Evolutionary conservation across 2,888 invertebrate species (phyloP).

Genomic region (Sminthurinus aureus): DNA sequence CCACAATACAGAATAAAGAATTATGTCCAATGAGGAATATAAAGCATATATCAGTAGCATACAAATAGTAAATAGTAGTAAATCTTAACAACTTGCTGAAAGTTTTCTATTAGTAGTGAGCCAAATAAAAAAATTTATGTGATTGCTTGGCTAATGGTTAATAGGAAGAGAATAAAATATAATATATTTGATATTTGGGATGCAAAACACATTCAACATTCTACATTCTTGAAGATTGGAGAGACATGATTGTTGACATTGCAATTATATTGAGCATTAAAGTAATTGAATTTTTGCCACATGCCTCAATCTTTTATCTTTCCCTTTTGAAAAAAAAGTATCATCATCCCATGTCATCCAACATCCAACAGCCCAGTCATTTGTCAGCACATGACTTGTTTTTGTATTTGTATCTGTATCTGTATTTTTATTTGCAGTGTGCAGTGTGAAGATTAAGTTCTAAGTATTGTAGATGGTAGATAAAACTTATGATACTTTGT

Average conservation of each 20-base stretch:
- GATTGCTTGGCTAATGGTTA: not conserved
- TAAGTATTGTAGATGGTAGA: too few relatives aligned
- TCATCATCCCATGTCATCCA: not conserved
- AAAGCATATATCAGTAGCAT: too few relatives aligned
- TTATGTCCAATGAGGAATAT: too few relatives aligned
- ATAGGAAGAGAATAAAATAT: not conserved
- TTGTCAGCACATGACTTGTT: not conserved
- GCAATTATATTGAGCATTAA: constrained; percentile 11
- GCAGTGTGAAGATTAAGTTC: not conserved
- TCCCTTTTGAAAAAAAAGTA: not conserved
- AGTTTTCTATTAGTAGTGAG: not conserved
- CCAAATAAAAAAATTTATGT: not conserved
- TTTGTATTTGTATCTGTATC: not conserved
- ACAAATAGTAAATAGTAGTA: not conserved
- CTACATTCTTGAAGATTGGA: not conserved
- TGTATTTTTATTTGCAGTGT: too few relatives aligned
- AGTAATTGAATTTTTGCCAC: not conserved
- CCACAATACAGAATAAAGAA: too few relatives aligned
- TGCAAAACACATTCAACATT: not conserved
- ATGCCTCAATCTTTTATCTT: not conserved
- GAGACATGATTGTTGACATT: constrained; percentile 9
- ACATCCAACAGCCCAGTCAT: not conserved
- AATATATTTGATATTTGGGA: not conserved
- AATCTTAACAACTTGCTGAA: not conserved
- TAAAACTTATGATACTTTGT: not conserved